These are phyloP conservation scores for Pristionchus mayeri DNA, from an alignment of 2,888 invertebrate species.

Conservation along the genomic window DNA sequence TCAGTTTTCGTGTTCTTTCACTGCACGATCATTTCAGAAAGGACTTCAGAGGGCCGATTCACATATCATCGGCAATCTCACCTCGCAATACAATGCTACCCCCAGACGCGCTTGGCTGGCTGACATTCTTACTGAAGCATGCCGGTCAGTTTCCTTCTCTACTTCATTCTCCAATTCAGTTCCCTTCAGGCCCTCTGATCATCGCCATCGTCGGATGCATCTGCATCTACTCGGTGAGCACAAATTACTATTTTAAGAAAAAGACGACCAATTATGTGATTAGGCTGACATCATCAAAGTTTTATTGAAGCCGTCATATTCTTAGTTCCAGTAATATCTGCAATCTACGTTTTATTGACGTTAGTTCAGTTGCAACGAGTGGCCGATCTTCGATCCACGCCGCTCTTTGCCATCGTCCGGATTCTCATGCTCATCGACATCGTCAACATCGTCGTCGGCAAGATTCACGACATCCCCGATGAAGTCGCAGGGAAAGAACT, in stretches of 20 bases:
- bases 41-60: no score
- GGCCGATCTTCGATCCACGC: neutral
- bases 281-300: neutral
- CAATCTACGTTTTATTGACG: neutral
- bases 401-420: constrained; percentile 15
- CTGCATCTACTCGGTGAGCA: neutral
- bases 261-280: neutral
- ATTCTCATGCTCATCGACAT: constrained; percentile 29
- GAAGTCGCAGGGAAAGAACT: neutral
- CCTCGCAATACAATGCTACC: neutral
- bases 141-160: neutral
- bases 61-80: no score
- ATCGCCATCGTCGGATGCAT: neutral
- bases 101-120: neutral
- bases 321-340: neutral
- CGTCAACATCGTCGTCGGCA: neutral
- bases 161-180: neutral
- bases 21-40: no score
- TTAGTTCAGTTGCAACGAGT: neutral
- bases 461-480: constrained; percentile 31
- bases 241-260: neutral
- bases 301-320: neutral
- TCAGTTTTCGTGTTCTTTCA: no score
- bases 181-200: neutral
- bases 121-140: neutral